These are phyloP conservation scores for Dissostichus mawsoni DNA, from an alignment of 2,113 vertebrate species.

Conservation along the genomic window DNA sequence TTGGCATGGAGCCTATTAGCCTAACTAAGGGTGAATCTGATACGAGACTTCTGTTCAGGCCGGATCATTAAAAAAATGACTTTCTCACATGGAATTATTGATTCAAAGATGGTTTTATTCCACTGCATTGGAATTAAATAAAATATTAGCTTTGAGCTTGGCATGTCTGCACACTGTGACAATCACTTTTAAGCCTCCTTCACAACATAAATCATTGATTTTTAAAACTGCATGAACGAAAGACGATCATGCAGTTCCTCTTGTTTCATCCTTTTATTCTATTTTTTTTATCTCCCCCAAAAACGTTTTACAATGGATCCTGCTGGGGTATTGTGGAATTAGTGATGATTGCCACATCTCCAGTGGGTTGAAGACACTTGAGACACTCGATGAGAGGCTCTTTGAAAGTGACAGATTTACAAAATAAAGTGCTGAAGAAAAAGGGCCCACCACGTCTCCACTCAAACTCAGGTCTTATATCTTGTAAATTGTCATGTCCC, in stretches of 20 bases:
- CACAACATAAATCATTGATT: constrained; percentile 39
- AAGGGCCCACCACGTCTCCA: neutral
- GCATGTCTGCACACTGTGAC: constrained; percentile 14
- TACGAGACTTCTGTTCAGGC: constrained; percentile 13
- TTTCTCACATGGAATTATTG: neutral
- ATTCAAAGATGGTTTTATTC: neutral
- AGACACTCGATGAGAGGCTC: constrained; percentile 35
- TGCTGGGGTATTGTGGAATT: constrained; percentile 26
- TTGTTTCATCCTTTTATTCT: constrained; percentile 11
- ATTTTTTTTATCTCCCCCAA: constrained; percentile 8
- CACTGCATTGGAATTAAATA: constrained; percentile 22
- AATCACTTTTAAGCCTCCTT: constrained; percentile 24
- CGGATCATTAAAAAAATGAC: constrained; percentile 4
- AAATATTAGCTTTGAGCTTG: constrained; percentile 12
- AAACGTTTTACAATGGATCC: constrained; percentile 21
- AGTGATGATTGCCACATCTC: constrained; percentile 22
- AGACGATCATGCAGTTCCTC: constrained; percentile 13
- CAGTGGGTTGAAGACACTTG: constrained; percentile 21
- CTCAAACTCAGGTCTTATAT: constrained; percentile 19
- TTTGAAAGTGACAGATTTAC: constrained; percentile 48
- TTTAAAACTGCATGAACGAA: constrained; percentile 33
- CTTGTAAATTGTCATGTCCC: neutral
- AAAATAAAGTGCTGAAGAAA: constrained; percentile 40
- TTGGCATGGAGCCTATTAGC: constrained; percentile 48
- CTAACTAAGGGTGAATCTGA: constrained; percentile 22